Evolutionary conservation across 2,797 vertebrate species (phyloP), one percentile per base, ranked within the genome.

Genomic region (Micrastur ruficollis): DNA sequence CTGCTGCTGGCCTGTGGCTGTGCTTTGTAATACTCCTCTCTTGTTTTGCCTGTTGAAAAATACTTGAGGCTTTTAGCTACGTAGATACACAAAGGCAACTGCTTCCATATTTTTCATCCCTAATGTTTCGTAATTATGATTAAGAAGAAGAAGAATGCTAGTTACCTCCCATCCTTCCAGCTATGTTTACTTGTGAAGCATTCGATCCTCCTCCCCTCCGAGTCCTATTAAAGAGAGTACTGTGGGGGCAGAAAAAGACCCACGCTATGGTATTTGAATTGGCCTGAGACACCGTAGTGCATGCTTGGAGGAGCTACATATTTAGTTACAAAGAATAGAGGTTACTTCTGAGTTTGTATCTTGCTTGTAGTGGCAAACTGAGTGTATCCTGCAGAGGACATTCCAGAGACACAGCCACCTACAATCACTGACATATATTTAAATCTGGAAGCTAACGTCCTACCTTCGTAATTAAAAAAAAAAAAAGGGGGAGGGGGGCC

Each of bases 131-230:
- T 81, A 86, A 86, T 74, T 49, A 40, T 91, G 90, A 88, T 94
- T 58, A 67, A 82, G 91, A 31, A 66, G 81, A 86, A 14, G 78
- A 91, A 63, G 86, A 90, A 81, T 82, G 76, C 59, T 62, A 11
- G 76, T 80, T 58, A 6, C 89, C 90, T 90, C 86, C 82, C 88
- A 52, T 89, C 79, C 86, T 93, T 17, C 42, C 81, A 89, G 94
- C 78, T 82, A n/a, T 78, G 80, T 95, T 96, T 94, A 72, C 56
- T 91, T 7, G 62, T 4, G 16, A 20, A 63, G 74, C 59, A 4
- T 25, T 73, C 50, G 15, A 67, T 81, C 76, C 79, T 93, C 73
- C 72, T 95, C 78, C 79, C 73, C 91, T 66, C n/a, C 5, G 4
- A 52, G 50, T 25, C 85, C 56, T 8, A 5, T 14, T 67, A 31